Evolutionary conservation across 2,113 vertebrate species (phyloP).

Genomic region (Hippocampus comes): DNA sequence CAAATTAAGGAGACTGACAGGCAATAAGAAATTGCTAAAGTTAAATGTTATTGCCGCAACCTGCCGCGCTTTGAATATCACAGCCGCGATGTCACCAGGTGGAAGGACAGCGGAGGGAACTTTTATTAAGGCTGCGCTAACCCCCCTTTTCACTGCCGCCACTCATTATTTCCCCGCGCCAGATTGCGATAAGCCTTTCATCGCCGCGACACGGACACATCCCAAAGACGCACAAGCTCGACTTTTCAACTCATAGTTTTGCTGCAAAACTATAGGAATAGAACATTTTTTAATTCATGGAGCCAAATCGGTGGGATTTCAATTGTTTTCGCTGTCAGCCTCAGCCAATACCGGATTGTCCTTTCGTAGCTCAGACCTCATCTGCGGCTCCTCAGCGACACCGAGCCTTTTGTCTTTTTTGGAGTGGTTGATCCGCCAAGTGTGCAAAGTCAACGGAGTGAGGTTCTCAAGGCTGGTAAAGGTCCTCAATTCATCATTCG

Average conservation of each 20-base stretch:
- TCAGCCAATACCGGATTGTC: too few species aligned
- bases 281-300: not conserved
- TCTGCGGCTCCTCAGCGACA: too few species aligned
- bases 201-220: constrained; percentile 52
- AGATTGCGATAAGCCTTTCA: constrained; percentile 66
- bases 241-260: not conserved
- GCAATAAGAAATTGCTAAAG: constrained; percentile 77
- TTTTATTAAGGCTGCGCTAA: constrained; percentile 70
- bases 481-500: too few species aligned
- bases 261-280: not conserved
- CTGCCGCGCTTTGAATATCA: constrained; percentile 69
- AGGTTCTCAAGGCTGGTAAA: too few species aligned
- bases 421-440: too few species aligned
- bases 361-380: too few species aligned
- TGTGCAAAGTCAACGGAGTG: too few species aligned
- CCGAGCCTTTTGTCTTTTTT: too few species aligned
- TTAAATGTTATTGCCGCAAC: constrained; percentile 70
- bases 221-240: constrained; percentile 51
- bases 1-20: constrained; percentile 81
- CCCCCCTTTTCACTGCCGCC: constrained; percentile 10
- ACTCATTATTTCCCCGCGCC: constrained; percentile 34
- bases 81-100: constrained; percentile 42
- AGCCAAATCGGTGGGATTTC: not conserved
- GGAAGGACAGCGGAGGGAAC: constrained; percentile 46
- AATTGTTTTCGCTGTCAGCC: too few species aligned